These are phyloP conservation scores for Cricetomys ansorgei DNA, from an alignment of 2,113 vertebrate genomes.

Conservation along the genomic window DNA sequence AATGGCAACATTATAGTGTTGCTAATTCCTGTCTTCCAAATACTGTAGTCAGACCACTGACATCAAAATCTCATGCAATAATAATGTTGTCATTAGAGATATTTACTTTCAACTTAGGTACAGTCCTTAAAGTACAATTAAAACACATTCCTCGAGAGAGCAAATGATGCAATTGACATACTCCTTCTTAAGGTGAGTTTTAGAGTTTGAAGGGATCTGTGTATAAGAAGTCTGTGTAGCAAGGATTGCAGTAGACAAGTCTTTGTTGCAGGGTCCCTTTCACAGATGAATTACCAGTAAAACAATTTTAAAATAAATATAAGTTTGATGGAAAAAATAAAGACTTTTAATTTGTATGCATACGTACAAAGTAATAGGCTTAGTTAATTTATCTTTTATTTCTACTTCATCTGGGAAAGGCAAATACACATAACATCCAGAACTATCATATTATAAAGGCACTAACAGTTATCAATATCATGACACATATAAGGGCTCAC, in stretches of 20 bases:
- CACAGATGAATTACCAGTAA: not conserved
- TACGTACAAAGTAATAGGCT: not conserved
- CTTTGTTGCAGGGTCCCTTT: not conserved
- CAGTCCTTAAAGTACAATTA: conserved; percentile 41
- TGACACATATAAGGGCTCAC: not conserved
- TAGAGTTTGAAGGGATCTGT: not conserved
- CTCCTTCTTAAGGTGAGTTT: not conserved
- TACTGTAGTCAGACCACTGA: accelerated
- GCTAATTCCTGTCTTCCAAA: not conserved
- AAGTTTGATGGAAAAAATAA: not conserved
- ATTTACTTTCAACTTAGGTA: not conserved
- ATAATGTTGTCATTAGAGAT: not conserved
- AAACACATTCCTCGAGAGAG: conserved; percentile 18
- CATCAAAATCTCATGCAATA: not conserved
- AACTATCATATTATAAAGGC: not conserved
- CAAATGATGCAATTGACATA: not conserved
- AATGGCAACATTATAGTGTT: not conserved
- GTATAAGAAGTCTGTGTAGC: not conserved
- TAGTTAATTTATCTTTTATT: not conserved
- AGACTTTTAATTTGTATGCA: not conserved
- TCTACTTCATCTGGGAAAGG: not conserved
- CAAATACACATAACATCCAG: not conserved
- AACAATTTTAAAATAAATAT: not conserved
- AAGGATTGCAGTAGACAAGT: not conserved
- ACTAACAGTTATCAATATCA: not conserved